phyloP scores from a whole-genome alignment of 2,888 invertebrate genomes.

The Quadroppia sp. region DNA sequence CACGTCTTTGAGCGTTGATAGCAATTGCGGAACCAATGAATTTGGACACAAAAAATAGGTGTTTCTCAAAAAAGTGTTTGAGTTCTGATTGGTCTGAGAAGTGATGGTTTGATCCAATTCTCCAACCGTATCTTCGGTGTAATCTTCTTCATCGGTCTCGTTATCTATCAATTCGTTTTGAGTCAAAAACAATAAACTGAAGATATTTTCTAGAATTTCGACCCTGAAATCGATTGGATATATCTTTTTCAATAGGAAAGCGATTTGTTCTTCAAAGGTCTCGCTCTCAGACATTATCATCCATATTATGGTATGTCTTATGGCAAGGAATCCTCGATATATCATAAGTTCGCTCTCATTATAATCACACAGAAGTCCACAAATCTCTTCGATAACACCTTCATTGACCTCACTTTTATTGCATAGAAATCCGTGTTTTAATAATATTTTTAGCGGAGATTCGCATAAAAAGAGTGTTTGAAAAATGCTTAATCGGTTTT shows the following conservation, averaged over 20 bases:
- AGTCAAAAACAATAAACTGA: constrained; percentile 65
- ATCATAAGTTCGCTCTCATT: constrained; percentile 38
- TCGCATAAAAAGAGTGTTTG: constrained; percentile 26
- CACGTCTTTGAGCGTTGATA: constrained; percentile 44
- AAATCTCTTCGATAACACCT: constrained; percentile 20
- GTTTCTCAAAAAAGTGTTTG: background rate
- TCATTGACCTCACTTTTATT: constrained; percentile 6
- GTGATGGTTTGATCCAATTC: background rate
- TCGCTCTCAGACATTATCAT: constrained; percentile 29
- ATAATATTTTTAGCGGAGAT: constrained; percentile 39
- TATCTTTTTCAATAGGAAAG: constrained; percentile 43
- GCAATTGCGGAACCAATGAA: constrained; percentile 40
- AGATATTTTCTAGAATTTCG: constrained; percentile 68
- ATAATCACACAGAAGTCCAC: constrained; percentile 26
- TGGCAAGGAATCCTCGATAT: constrained; percentile 36
- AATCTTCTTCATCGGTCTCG: constrained; percentile 37
- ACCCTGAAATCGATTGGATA: constrained; percentile 49
- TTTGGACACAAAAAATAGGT: constrained; percentile 41
- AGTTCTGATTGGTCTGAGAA: background rate
- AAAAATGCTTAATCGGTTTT: constrained; percentile 32
- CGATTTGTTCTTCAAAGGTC: constrained; percentile 32
- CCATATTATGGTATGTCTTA: constrained; percentile 32
- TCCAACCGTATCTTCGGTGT: constrained; percentile 36
- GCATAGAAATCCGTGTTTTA: constrained; percentile 33
- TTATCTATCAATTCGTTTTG: constrained; percentile 60